phyloP scores from a whole-genome alignment of 2,113 vertebrate genomes.

The Eurypyga helias region DNA sequence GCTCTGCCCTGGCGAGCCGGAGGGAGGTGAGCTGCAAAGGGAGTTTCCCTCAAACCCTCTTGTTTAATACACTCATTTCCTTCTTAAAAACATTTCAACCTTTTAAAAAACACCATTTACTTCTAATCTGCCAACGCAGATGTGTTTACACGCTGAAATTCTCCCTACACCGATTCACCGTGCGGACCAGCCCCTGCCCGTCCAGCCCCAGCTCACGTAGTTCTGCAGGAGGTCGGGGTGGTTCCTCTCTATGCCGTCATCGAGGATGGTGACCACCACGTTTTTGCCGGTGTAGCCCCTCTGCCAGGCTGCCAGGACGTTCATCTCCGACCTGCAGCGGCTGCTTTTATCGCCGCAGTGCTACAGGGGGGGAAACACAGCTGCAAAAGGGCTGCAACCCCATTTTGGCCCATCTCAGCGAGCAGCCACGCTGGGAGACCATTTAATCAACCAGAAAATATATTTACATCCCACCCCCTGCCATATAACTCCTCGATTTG shows the following conservation, averaged over 20 bases:
- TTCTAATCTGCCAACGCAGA: not conserved
- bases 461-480: not conserved
- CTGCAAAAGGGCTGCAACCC: not conserved
- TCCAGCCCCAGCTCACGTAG: constrained; percentile 74
- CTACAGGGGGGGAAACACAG: constrained; percentile 18
- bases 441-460: not conserved
- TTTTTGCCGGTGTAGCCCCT: constrained; percentile 83
- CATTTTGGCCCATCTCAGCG: not conserved
- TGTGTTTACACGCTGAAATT: not conserved
- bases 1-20: not conserved
- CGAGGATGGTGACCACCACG: constrained; percentile 83
- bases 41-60: constrained; percentile 16
- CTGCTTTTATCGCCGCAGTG: constrained; percentile 78
- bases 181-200: not conserved
- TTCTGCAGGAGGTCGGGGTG: constrained; percentile 84
- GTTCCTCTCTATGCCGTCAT: constrained; percentile 84
- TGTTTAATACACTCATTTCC: constrained; percentile 35
- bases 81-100: not conserved
- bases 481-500: not conserved
- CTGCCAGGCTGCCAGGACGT: constrained; percentile 82
- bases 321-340: constrained; percentile 82
- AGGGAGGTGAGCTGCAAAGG: constrained; percentile 44
- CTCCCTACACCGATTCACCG: not conserved
- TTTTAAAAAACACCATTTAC: not conserved
- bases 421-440: not conserved